Evolutionary conservation across 2,888 invertebrate genomes (phyloP).

Genomic region (Xanthorhoe designata): DNA sequence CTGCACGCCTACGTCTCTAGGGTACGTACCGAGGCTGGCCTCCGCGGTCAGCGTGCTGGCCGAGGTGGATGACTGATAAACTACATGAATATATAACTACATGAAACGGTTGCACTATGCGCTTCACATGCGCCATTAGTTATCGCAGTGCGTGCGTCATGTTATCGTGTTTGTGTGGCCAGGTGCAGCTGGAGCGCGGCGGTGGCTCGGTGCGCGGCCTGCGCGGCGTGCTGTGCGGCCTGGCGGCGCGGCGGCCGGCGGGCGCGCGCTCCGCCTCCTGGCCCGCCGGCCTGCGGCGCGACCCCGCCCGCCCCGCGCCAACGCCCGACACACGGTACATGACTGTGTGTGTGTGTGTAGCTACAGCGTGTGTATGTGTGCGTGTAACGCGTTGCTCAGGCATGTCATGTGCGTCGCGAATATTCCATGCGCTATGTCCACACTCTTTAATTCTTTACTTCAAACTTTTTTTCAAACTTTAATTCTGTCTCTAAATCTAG

Average conservation of each 20-base stretch:
- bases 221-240: slow-evolving; percentile 52
- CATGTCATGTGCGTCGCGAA: too few relatives aligned
- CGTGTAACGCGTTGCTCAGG: too few relatives aligned
- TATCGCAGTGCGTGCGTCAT: background rate
- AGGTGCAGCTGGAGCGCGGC: slow-evolving; percentile 76
- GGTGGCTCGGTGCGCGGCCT: slow-evolving; percentile 43
- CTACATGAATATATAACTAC: too few relatives aligned
- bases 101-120: background rate
- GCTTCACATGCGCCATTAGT: background rate
- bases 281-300: slow-evolving; percentile 87
- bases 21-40: slow-evolving; percentile 30
- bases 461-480: too few relatives aligned
- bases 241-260: slow-evolving; percentile 58
- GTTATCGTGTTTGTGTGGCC: slow-evolving; percentile 7
- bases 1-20: slow-evolving; percentile 90
- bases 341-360: too few relatives aligned
- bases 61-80: too few relatives aligned
- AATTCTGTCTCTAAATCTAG: too few relatives aligned
- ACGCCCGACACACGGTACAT: slow-evolving; percentile 41
- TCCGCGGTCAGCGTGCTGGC: slow-evolving; percentile 87
- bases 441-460: too few relatives aligned
- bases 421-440: too few relatives aligned
- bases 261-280: slow-evolving; percentile 89
- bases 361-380: too few relatives aligned
- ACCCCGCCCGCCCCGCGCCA: slow-evolving; percentile 80